Conservation (phyloP, 1,140 invertebrate genomes). For the Pinna nobilis region DNA sequence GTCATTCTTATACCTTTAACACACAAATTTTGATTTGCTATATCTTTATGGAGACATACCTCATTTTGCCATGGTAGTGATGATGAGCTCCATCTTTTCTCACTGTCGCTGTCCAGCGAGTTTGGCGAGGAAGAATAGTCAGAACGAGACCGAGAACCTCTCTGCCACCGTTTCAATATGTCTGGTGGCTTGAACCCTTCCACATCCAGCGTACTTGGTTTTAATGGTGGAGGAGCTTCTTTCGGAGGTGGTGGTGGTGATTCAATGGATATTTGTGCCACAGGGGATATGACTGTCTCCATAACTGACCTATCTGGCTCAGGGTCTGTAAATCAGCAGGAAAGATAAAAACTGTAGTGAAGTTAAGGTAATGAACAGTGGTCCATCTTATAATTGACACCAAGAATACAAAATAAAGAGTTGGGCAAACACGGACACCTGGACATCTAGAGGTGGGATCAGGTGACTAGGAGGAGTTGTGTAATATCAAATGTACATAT, state of each 20-base stretch:
- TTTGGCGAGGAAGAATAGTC: slow-evolving; percentile 19
- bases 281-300: too few relatives aligned
- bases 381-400: not conserved
- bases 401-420: too few relatives aligned
- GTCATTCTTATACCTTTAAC: too few relatives aligned
- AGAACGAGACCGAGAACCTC: slow-evolving; percentile 20
- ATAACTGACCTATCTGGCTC: too few relatives aligned
- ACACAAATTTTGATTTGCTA: slow-evolving; percentile 9
- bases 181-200: slow-evolving; percentile 53
- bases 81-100: slow-evolving; percentile 12
- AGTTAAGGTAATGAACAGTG: not conserved
- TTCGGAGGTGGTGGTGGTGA: slow-evolving; percentile 7
- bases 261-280: not conserved
- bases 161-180: slow-evolving; percentile 62
- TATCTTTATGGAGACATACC: slow-evolving; percentile 5
- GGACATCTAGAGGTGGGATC: too few relatives aligned
- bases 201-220: slow-evolving; percentile 6
- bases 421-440: too few relatives aligned
- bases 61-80: not conserved
- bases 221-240: slow-evolving; percentile 13
- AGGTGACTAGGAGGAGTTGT: too few relatives aligned
- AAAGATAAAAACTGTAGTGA: not conserved
- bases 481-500: too few relatives aligned
- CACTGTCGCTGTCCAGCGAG: slow-evolving; percentile 8
- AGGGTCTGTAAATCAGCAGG: too few relatives aligned